These are phyloP conservation scores for Acleris holmiana DNA, from an alignment of 2,888 invertebrate genomes.

Conservation along the genomic window DNA sequence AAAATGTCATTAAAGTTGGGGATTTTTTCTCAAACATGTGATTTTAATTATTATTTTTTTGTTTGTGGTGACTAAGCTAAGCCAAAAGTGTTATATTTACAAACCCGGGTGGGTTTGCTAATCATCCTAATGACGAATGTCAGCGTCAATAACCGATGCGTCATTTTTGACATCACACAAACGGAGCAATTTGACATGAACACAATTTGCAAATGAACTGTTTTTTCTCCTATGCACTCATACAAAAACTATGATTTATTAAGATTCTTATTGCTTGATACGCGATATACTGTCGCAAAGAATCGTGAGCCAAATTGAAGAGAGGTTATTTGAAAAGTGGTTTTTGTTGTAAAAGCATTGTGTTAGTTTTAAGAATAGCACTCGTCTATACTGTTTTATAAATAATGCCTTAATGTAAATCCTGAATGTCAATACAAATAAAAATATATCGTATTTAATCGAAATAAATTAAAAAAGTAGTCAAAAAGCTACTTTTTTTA, in stretches of 20 bases:
- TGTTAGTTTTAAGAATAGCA: too few species aligned
- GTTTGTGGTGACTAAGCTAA: not conserved
- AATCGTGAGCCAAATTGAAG: not conserved
- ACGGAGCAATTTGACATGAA: slow-evolving; percentile 53
- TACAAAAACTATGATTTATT: slow-evolving; percentile 66
- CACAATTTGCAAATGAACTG: slow-evolving; percentile 60
- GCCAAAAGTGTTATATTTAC: slow-evolving; percentile 10
- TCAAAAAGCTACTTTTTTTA: too few species aligned
- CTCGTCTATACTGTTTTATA: too few species aligned
- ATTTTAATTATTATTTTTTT: too few species aligned
- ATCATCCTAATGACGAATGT: slow-evolving; percentile 21
- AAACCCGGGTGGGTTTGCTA: slow-evolving; percentile 29
- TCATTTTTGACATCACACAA: slow-evolving; percentile 36
- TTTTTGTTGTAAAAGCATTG: not conserved
- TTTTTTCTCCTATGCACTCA: slow-evolving; percentile 49
- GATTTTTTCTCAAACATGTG: too few species aligned
- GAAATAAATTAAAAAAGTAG: too few species aligned
- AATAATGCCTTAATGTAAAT: too few species aligned
- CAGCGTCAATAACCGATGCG: slow-evolving; percentile 36
- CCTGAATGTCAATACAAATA: too few species aligned
- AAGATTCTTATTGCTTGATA: slow-evolving; percentile 54
- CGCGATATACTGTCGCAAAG: slow-evolving; percentile 47
- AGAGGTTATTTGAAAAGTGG: not conserved
- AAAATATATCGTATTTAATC: too few species aligned
- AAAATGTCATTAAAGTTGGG: too few species aligned